Conservation (phyloP, 2,888 invertebrate genomes). For the Galerucella nymphaeae region DNA sequence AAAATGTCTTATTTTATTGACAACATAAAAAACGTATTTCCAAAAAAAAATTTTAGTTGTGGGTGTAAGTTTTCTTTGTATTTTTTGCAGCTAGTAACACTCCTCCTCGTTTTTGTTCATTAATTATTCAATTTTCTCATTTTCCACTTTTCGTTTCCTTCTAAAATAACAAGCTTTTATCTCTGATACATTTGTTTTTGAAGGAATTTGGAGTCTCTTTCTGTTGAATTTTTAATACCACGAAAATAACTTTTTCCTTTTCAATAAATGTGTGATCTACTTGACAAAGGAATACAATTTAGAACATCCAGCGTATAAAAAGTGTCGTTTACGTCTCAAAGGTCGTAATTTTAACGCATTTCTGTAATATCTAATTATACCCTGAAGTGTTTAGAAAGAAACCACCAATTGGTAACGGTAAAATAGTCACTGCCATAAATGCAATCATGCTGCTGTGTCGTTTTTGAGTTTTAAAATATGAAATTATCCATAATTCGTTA, state of each 20-base stretch:
- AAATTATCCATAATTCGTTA: too few relatives aligned
- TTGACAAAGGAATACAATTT: background rate
- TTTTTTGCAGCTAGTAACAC: background rate
- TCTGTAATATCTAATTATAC: too few relatives aligned
- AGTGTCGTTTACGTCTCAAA: too few relatives aligned
- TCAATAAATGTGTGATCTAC: background rate
- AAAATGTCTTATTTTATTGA: too few relatives aligned
- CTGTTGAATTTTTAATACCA: slow-evolving; percentile 8
- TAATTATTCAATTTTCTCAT: slow-evolving; percentile 28
- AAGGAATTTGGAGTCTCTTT: background rate
- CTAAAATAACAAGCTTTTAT: slow-evolving; percentile 26
- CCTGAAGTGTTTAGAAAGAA: too few relatives aligned
- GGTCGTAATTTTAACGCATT: too few relatives aligned
- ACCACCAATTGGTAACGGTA: too few relatives aligned
- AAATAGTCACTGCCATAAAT: too few relatives aligned
- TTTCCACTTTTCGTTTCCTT: slow-evolving; percentile 3
- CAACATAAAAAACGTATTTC: background rate
- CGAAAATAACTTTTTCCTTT: background rate
- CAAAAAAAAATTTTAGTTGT: background rate
- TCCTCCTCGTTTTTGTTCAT: slow-evolving; percentile 15
- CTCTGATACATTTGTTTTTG: slow-evolving; percentile 15
- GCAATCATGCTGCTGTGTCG: too few relatives aligned
- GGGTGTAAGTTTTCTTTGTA: background rate
- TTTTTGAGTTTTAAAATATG: too few relatives aligned
- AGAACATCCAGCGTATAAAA: background rate